Conservation (phyloP, 2,797 vertebrate genomes). For the Enteromius trimaculatus region DNA sequence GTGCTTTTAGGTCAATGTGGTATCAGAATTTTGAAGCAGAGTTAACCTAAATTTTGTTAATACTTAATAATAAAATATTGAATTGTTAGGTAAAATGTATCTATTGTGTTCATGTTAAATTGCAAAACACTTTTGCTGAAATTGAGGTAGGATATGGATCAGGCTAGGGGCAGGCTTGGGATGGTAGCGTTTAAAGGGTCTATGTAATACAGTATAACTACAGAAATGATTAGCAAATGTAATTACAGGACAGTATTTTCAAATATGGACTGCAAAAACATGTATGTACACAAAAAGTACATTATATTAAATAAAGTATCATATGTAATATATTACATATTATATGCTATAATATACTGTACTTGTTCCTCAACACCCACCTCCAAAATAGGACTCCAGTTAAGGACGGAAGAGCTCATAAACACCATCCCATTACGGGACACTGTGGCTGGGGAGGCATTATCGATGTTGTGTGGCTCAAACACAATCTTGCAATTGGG, state of each 20-base stretch:
- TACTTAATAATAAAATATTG: neutral
- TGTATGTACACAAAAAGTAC: neutral
- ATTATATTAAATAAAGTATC: neutral
- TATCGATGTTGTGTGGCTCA: slow-evolving; percentile 97
- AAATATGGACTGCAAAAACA: neutral
- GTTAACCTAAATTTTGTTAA: neutral
- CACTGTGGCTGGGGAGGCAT: slow-evolving; percentile 95
- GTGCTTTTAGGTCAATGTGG: neutral
- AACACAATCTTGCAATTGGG: slow-evolving; percentile 96
- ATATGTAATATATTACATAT: neutral
- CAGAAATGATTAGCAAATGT: neutral
- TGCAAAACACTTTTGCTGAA: neutral
- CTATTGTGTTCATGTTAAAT: neutral
- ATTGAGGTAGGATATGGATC: neutral
- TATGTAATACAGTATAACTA: neutral
- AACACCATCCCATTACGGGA: slow-evolving; percentile 99
- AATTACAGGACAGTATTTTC: neutral
- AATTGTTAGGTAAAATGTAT: neutral
- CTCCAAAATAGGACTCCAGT: slow-evolving; percentile 93
- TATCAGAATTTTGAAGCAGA: no score
- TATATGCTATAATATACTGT: neutral
- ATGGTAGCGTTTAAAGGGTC: neutral
- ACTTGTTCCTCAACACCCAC: slow-evolving; percentile 66
- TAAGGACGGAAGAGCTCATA: slow-evolving; percentile 95
- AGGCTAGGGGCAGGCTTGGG: neutral